Evolutionary conservation across 2,113 vertebrate genomes (phyloP).

Genomic region (Peromyscus leucopus): DNA sequence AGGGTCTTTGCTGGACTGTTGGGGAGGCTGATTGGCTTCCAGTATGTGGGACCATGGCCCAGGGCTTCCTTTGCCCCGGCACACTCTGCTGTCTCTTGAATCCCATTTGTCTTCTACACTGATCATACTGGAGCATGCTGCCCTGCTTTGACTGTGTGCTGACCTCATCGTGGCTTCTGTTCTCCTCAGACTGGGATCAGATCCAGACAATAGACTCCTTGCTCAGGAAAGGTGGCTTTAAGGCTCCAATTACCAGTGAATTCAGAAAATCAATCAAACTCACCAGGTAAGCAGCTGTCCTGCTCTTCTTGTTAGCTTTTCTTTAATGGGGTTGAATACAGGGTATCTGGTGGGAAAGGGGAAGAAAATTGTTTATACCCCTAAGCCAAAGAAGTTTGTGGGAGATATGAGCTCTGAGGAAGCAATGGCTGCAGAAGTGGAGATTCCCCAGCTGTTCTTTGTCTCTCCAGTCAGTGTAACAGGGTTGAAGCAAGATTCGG

Average conservation of each 20-base stretch:
- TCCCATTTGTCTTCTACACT: constrained; percentile 56
- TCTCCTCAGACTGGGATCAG: constrained; percentile 91
- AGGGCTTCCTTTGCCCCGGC: neutral
- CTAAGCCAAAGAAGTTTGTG: neutral
- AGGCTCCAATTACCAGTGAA: constrained; percentile 92
- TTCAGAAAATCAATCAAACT: constrained; percentile 94
- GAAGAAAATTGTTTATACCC: constrained; percentile 37
- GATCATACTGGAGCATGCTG: neutral
- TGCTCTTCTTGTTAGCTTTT: constrained; percentile 57
- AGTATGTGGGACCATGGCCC: constrained; percentile 54
- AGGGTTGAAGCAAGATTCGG: neutral
- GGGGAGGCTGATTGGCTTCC: constrained; percentile 36
- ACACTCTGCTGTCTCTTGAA: constrained; percentile 32
- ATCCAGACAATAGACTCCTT: constrained; percentile 94
- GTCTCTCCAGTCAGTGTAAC: neutral
- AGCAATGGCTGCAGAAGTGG: neutral
- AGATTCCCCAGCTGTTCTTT: neutral
- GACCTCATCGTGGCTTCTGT: constrained; percentile 67
- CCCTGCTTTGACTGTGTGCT: neutral
- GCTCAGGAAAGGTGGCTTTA: constrained; percentile 93
- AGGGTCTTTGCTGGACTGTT: neutral
- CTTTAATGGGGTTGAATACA: constrained; percentile 60
- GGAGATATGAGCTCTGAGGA: neutral
- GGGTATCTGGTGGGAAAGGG: constrained; percentile 46
- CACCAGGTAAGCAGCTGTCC: constrained; percentile 87